phyloP scores from a whole-genome alignment of 2,113 vertebrate genomes.

The Cairina moschata region DNA sequence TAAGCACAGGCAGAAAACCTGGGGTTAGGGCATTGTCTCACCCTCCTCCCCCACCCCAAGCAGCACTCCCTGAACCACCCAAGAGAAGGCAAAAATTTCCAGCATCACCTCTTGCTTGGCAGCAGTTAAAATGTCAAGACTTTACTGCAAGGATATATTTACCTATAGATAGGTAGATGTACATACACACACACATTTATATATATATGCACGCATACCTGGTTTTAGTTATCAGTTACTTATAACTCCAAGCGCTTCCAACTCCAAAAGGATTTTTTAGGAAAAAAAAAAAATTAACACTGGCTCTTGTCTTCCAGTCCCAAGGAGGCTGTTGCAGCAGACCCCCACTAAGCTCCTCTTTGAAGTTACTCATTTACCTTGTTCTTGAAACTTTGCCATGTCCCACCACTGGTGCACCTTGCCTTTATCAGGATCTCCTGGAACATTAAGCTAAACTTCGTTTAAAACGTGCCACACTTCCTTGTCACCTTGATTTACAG shows the following conservation, averaged over 20 bases:
- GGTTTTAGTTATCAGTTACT: background rate
- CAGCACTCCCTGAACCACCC: constrained; percentile 3
- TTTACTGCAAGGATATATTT: background rate
- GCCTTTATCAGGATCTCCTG: background rate
- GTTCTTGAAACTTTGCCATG: background rate
- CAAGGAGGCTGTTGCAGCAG: background rate
- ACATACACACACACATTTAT: no score
- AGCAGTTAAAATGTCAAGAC: background rate
- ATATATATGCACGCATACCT: background rate
- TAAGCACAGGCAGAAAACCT: constrained; percentile 33
- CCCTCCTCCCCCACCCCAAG: background rate
- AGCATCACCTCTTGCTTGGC: background rate
- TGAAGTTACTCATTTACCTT: background rate
- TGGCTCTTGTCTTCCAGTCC: background rate
- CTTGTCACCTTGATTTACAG: background rate
- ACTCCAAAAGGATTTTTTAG: background rate
- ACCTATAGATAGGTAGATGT: no score
- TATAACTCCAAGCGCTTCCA: background rate
- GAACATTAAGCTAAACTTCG: background rate
- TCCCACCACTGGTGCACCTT: background rate
- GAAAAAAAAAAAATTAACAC: background rate
- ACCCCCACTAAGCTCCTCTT: background rate
- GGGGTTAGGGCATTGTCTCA: constrained; percentile 4
- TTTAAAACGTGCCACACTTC: rapidly evolving
- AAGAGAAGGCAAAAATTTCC: constrained; percentile 39